These are phyloP conservation scores for Sceloporus tristichus DNA, from an alignment of 2,113 vertebrate genomes.

Conservation along the genomic window DNA sequence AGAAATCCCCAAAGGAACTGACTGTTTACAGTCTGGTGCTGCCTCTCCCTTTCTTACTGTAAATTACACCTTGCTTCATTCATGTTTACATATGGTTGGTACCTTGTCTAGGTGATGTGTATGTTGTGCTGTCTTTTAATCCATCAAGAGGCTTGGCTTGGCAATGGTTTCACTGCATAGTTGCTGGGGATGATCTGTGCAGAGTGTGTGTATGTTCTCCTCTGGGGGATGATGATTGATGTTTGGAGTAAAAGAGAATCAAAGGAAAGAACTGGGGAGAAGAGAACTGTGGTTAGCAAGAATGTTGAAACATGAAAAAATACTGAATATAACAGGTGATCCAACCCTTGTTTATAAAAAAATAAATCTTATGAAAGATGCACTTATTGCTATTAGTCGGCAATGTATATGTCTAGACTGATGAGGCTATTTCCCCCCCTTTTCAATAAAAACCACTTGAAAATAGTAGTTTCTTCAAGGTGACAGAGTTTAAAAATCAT, in stretches of 20 bases:
- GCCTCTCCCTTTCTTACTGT: constrained; percentile 6
- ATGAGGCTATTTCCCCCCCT: constrained; percentile 13
- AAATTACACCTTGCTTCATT: constrained; percentile 29
- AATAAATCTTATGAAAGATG: constrained; percentile 64
- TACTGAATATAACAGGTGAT: constrained; percentile 54
- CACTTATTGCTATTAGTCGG: constrained; percentile 61
- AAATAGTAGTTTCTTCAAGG: constrained; percentile 51
- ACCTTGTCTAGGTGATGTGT: not conserved
- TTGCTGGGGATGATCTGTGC: constrained; percentile 45
- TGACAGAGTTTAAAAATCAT: constrained; percentile 62
- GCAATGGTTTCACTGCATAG: constrained; percentile 44
- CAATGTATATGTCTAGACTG: constrained; percentile 54
- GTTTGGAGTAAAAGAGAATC: constrained; percentile 50
- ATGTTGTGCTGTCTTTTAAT: constrained; percentile 2
- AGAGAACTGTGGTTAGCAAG: constrained; percentile 32
- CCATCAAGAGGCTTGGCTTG: constrained; percentile 27
- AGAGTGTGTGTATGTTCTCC: not conserved
- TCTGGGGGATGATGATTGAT: constrained; percentile 39
- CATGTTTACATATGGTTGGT: constrained; percentile 31
- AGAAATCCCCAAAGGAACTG: not conserved
- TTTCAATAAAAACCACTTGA: constrained; percentile 40
- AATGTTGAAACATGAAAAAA: constrained; percentile 55
- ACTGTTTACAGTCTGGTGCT: not conserved
- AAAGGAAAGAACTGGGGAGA: constrained; percentile 45
- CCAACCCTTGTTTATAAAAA: constrained; percentile 59